Conservation (phyloP, 1,140 invertebrate species). For the Drosophila tani region DNA sequence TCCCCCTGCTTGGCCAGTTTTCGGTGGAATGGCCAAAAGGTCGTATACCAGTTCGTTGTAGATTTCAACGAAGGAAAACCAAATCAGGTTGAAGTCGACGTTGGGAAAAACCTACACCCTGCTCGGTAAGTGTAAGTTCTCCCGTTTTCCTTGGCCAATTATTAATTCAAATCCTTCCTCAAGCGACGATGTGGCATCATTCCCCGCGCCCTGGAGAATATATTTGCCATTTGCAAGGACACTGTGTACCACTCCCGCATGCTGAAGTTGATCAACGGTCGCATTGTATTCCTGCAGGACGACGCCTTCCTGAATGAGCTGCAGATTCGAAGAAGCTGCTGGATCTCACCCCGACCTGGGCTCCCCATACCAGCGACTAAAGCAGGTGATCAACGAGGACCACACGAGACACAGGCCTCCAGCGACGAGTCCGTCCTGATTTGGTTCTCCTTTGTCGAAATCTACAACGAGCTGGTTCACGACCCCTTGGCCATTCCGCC, state of each 20-base stretch:
- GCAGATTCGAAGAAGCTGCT: conserved; percentile 82
- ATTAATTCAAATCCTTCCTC: not conserved
- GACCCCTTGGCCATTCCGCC: conserved; percentile 89
- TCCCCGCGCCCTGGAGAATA: no score
- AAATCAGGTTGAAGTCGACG: conserved; percentile 37
- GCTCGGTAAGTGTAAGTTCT: conserved; percentile 84
- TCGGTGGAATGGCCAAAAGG: not conserved
- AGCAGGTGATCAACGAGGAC: conserved; percentile 85
- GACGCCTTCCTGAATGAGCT: conserved; percentile 82
- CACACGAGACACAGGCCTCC: conserved; percentile 47
- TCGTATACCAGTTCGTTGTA: no score
- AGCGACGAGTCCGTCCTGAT: conserved; percentile 84
- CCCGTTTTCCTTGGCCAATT: not conserved
- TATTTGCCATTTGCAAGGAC: conserved; percentile 83
- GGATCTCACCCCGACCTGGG: conserved; percentile 80
- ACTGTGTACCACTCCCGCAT: conserved; percentile 84
- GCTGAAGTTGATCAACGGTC: conserved; percentile 84
- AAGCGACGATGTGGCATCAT: conserved; percentile 91
- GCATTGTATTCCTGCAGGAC: conserved; percentile 84
- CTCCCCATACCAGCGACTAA: conserved; percentile 85
- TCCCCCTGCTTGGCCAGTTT: conserved; percentile 85
- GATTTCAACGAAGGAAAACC: no score
- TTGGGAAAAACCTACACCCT: conserved; percentile 95
- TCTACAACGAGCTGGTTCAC: conserved; percentile 96
- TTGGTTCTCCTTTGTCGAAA: conserved; percentile 96